Base-by-base conservation (phyloP, 30 jellyfish, hydroid and myxozoan species). In the Sanderia malayensis region DNA sequence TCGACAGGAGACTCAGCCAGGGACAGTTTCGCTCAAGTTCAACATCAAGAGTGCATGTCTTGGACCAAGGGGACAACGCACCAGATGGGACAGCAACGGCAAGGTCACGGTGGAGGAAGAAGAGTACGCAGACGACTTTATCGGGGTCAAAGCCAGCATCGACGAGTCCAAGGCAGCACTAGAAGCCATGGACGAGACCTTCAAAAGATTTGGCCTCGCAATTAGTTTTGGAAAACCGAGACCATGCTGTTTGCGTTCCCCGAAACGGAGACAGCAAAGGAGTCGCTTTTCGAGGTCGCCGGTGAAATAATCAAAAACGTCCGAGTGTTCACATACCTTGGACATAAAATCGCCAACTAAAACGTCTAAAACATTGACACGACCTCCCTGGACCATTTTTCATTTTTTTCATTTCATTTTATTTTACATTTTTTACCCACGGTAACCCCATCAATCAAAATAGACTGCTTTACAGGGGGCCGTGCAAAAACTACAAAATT, bases 391-490 rank as follows among this genome's bases (percentile, higher is more conserved):
- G 55, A 41, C 55, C 55, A 41, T n/a, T n/a, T n/a, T n/a, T n/a
- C n/a, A n/a, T n/a, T n/a, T n/a, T n/a, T n/a, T n/a, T n/a, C n/a
- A n/a, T n/a, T n/a, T n/a, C n/a, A n/a, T n/a, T n/a, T n/a, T n/a
- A n/a, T n/a, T n/a, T n/a, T n/a, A n/a, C n/a, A n/a, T n/a, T n/a
- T n/a, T n/a, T n/a, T n/a, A n/a, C 55, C 55, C 55, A 41, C 55
- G 15, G 55, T 41, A 41, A 41, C 55, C 55, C 55, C 55, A 15
- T 41, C 55, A 41, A 41, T 41, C 55, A 15, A 41, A 41, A 15
- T 41, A 41, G 55, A 41, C 55, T 41, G 55, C 55, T 41, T 41
- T 41, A 41, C 55, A 41, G 55, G 55, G 55, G 55, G 55, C 11
- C 55, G 55, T 15, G 11, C 55, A 41, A 41, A 41, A 41, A 41